These are phyloP conservation scores for Phocoena sinus DNA, from an alignment of 2,113 vertebrate genomes.

Conservation along the genomic window DNA sequence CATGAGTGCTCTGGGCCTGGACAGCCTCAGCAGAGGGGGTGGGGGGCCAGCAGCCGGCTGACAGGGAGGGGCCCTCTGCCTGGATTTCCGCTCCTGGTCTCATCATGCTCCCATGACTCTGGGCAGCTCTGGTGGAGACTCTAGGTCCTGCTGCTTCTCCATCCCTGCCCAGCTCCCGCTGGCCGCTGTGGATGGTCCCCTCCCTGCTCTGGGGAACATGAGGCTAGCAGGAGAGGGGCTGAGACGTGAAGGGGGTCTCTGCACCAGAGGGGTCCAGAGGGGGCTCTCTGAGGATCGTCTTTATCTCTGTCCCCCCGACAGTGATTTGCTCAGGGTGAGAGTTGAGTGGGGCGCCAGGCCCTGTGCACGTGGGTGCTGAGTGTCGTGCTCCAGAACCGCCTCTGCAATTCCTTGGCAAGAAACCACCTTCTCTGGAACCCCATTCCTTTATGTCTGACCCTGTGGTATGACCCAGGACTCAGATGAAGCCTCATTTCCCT, in stretches of 20 bases:
- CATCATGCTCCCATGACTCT: background rate
- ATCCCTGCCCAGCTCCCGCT: rapidly evolving
- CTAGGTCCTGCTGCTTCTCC: background rate
- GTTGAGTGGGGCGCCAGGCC: background rate
- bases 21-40: too few relatives aligned
- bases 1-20: rapidly evolving
- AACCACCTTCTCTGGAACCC: background rate
- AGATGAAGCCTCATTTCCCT: background rate
- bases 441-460: background rate
- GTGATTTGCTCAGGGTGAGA: background rate
- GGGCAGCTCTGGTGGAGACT: background rate
- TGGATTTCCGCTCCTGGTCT: background rate
- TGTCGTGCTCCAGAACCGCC: rapidly evolving
- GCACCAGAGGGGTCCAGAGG: background rate
- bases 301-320: background rate
- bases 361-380: rapidly evolving
- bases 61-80: background rate
- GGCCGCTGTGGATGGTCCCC: background rate
- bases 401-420: background rate
- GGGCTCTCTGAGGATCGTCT: background rate
- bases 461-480: background rate
- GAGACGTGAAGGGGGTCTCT: background rate
- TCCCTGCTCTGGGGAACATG: background rate
- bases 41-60: background rate
- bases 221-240: background rate